Base-by-base conservation (phyloP, 2,113 vertebrate species). In the Pongo abelii region DNA sequence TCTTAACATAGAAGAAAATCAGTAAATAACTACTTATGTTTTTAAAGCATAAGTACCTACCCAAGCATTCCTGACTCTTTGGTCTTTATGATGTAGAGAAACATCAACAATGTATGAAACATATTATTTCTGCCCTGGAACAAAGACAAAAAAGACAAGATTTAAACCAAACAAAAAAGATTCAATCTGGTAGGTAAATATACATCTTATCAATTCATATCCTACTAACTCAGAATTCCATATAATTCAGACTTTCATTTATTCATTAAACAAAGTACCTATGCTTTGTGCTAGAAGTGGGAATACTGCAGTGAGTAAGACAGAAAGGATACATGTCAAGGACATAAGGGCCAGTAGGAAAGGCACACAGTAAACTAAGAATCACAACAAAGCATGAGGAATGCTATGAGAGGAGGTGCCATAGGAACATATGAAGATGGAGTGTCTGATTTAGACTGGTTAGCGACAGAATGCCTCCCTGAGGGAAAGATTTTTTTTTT, bases 21-120 rank as follows among this genome's bases (percentile, higher is more conserved):
- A 79, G n/a, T 80, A 64, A 84, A 77, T 23, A 69, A 94, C 32
- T 40, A 70, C 22, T 79, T 84, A 16, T 38, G 14, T 77, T 93
- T 94, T 81, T 61, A 90, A 96, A 84, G n/a, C 43, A 80, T 59
- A 64, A 69, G 35, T 46, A 99, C 99, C 97, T 98, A 99, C 99
- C 99, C 99, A 67, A 99, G 94, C 99, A 99, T 99, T 74, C 99
- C 99, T 0, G 99, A 99, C 94, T 99, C 99, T 98, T 99, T 99
- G 0, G 99, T 99, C 98, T 99, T 99, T 89, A 99, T 99, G 97
- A 99, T 99, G 67, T 99, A 99, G 67, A 99, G 99, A 91, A 99
- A 99, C 99, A 99, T 99, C 17, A 99, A 99, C 97, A 99, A 97
- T 0, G 99, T 99, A 97, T 99, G 99, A 98, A 99, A 99, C 98